Base-by-base conservation (phyloP, 2,113 vertebrate genomes). In the Thalassoma bifasciatum region DNA sequence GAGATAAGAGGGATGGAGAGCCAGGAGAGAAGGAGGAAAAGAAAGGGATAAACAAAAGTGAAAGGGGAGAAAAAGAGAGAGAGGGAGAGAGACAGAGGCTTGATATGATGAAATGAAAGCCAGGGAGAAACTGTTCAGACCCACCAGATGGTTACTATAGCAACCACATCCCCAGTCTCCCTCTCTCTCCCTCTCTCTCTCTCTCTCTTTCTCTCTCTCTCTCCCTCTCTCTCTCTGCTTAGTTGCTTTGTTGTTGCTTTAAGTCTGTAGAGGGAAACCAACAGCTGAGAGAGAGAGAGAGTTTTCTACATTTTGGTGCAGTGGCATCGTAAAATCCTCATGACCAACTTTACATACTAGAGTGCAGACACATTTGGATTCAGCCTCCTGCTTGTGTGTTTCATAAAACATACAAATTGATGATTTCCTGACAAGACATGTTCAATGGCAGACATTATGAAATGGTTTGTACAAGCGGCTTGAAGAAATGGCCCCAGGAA, bases 111-210 rank as follows among this genome's bases (percentile, higher is more conserved):
- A 92, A 91, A 91, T 83, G 85, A 89, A 88, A 81, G 83, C 78
- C 83, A 91, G 86, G 75, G 88, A 90, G 80, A 88, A 89, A 86
- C 88, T 67, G 87, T 88, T 90, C 87, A 91, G 89, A 89, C 90
- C 91, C 67, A 85, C 90, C 87, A 88, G 85, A 89, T 92, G 86
- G 92, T 93, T 93, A 76, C 90, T 87, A 92, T 93, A 83, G 92
- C 88, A 93, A 93, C 92, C 86, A 84, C 86, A 90, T 87, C 83
- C 88, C 87, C 75, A 71, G 80, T 81, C 77, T 88, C 87, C 66
- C 66, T 75, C 58, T 49, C 53, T 53, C 79, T 52, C 42, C 21
- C 58, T 23, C 73, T 68, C 67, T 64, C 58, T 59, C 42, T 74
- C 47, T 66, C 60, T 76, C 67, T 73, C 63, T 73, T 53, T 52